Evolutionary conservation across 2,113 vertebrate species (phyloP).

Genomic region (Anhinga rufa): DNA sequence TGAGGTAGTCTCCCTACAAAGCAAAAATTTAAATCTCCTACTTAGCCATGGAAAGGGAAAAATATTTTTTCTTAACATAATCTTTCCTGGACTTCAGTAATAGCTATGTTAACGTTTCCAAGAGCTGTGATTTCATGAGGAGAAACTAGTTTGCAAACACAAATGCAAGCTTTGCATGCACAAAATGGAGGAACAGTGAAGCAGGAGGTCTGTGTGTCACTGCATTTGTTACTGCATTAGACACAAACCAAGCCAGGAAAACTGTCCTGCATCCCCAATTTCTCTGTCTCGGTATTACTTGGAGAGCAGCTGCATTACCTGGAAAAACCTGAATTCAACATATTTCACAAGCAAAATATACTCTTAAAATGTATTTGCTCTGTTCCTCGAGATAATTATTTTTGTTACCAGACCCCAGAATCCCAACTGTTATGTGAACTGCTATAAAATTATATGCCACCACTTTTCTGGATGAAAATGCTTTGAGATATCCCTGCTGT

Average conservation of each 20-base stretch:
- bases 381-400: not conserved
- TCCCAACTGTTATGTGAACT: not conserved
- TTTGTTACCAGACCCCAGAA: not conserved
- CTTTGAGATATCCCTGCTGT: not conserved
- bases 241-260: not conserved
- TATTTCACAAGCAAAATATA: not conserved
- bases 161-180: not conserved
- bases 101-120: not conserved
- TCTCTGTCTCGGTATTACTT: not conserved
- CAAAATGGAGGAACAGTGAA: not conserved
- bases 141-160: not conserved
- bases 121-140: not conserved
- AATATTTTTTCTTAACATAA: not conserved
- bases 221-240: not conserved
- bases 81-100: not conserved
- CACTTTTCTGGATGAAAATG: not conserved
- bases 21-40: constrained; percentile 64
- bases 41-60: constrained; percentile 37
- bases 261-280: not conserved
- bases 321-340: not conserved
- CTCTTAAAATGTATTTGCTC: not conserved
- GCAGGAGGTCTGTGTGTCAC: not conserved
- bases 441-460: not conserved
- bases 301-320: not conserved
- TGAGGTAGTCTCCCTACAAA: constrained; percentile 43